These are phyloP conservation scores for Rotaria sp. DNA, from an alignment of 2,888 invertebrate species.

Conservation along the genomic window DNA sequence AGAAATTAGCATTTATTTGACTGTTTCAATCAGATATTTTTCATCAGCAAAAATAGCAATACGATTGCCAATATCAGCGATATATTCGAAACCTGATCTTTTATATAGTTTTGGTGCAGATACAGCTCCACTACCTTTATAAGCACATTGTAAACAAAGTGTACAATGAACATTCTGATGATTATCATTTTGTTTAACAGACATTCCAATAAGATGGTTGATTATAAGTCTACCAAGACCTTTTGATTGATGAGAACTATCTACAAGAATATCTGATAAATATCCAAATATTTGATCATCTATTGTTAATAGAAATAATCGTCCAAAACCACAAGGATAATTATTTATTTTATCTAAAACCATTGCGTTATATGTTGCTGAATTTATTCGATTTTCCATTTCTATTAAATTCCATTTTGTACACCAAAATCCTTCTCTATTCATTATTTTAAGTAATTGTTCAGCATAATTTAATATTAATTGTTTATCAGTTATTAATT, in stretches of 20 bases:
- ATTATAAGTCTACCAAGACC: neutral
- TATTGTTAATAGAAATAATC: neutral
- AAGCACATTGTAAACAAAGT: neutral
- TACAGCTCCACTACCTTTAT: neutral
- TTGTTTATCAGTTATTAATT: neutral
- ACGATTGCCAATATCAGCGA: neutral
- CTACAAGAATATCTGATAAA: neutral
- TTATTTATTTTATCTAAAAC: neutral
- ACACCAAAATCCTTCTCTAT: neutral
- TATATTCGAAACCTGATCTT: neutral
- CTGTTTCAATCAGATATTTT: neutral
- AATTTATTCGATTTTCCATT: neutral
- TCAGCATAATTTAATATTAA: neutral
- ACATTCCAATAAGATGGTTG: neutral
- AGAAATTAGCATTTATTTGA: too few relatives aligned
- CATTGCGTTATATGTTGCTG: neutral
- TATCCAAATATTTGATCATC: neutral
- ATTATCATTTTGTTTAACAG: neutral
- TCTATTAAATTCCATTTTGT: neutral
- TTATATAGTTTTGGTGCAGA: neutral
- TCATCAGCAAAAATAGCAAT: neutral
- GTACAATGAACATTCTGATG: neutral
- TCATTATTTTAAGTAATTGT: neutral
- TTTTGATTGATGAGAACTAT: neutral
- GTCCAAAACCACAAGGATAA: neutral